Base-by-base conservation (phyloP, 2,797 vertebrate genomes). In the Oophaga sylvatica region DNA sequence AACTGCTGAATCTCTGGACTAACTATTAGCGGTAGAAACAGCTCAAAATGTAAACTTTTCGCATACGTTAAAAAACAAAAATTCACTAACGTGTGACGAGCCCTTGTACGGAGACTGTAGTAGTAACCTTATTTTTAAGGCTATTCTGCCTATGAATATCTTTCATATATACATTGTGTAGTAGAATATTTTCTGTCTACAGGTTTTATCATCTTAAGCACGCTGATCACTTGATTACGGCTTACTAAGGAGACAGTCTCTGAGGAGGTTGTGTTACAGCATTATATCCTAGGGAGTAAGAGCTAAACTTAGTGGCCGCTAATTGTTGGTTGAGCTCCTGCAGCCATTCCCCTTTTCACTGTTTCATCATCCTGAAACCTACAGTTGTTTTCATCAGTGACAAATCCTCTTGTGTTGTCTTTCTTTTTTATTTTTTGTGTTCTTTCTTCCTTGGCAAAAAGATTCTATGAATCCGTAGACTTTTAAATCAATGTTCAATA, bases 301-400 rank as follows among this genome's bases (percentile, higher is more conserved):
- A 89, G 80, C 88, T 89, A 89, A 86, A 83, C 56, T 86, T 89
- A 86, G 88, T 86, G 88, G 29, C 60, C 84, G 5, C 84, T 89
- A 86, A 89, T 89, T 89, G 88, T 86, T 83, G 57, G 84, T 70
- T 88, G 77, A 75, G 82, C 56, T 15, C 59, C 29, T 59, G 59
- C 75, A 86, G 71, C 78, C 57, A 11, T 53, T 57, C 71, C 56
- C 84, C 67, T 53, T 35, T 45, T 59, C 56, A 35, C 16, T 73
- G 67, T 89, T 89, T 83, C 88, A 89, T 89, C 88, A 89, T 76
- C 88, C 80, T 31, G 31, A 29, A 60, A 65, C 67, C 22, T 22
- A 20, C 29, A 70, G 68, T 78, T 86, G 84, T 79, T 77, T 86
- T 86, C 76, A 31, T 84, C 60, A n/a, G 60, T 56, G 59, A 31